Evolutionary conservation across 2,797 vertebrate genomes (phyloP), one percentile per base, ranked within the genome.

Genomic region (Enteromius treurensis): DNA sequence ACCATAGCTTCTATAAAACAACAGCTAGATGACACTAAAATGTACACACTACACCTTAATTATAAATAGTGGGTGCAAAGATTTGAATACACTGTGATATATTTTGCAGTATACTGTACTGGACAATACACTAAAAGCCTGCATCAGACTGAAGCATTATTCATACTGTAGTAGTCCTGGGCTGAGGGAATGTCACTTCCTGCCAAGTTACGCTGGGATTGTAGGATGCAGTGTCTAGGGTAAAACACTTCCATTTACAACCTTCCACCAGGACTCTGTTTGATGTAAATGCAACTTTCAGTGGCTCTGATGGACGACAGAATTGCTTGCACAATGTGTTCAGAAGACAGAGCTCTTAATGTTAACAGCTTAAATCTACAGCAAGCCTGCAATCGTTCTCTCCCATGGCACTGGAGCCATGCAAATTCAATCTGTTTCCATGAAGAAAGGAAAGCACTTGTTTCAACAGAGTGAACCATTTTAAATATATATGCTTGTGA

Each of bases 221-320:
- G 60, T 80, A 47, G 68, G 45, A 83, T 79, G 37, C 79, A 11
- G 42, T 60, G 75, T 80, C 79, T 1, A 15, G 71, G 68, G 84
- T 81, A 77, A 79, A 42, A 15, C n/a, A 26, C 55, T 74, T 86
- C 37, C 84, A 78, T 86, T 82, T 42, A 55, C 42, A 78, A 58
- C 64, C 69, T 83, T 71, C 68, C 47, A 76, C 71, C 55, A 34
- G 26, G 58, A 69, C 58, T 23, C 15, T 19, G 23, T 4, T 29
- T 53, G 45, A 85, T 42, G n/a, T 51, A 68, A 85, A 70, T 53
- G 47, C 37, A 79, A 60, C 53, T 70, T 81, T 80, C 51, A 74
- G 21, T 75, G 79, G 67, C 71, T 83, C 65, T 42, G 37, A 80
- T 60, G 62, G 68, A 80, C 14, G 79, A 65, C 26, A 32, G 42